Conservation (phyloP, 2,797 vertebrate genomes). For the Cyclopterus lumpus region DNA sequence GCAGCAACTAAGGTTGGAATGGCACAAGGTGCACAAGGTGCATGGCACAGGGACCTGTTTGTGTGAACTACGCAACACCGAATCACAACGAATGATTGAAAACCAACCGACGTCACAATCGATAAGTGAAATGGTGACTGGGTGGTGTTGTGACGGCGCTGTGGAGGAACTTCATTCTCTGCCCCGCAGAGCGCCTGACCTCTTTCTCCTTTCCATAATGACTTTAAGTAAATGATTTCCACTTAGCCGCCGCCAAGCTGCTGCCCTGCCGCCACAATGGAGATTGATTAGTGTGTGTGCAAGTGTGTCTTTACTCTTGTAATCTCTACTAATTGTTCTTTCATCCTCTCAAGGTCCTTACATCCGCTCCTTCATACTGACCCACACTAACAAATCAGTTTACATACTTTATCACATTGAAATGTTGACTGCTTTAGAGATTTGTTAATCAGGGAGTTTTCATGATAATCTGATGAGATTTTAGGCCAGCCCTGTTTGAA, state of each 20-base stretch:
- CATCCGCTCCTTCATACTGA: conserved; percentile 30
- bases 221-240: conserved; percentile 83
- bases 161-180: conserved; percentile 38
- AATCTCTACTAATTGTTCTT: conserved; percentile 75
- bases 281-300: conserved; percentile 76
- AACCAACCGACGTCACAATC: conserved; percentile 7
- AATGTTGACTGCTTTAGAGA: conserved; percentile 30
- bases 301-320: conserved; percentile 58
- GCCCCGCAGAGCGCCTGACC: conserved; percentile 62
- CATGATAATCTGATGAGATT: not conserved
- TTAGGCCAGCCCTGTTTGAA: not conserved
- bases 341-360: conserved; percentile 73
- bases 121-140: conserved; percentile 25
- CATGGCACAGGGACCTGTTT: not conserved
- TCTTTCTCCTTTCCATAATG: conserved; percentile 77
- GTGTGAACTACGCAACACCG: not conserved
- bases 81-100: conserved; percentile 15
- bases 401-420: conserved; percentile 23
- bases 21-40: not conserved
- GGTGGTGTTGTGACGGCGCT: conserved; percentile 33
- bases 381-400: conserved; percentile 26
- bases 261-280: conserved; percentile 72
- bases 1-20: not conserved
- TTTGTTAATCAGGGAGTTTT: conserved; percentile 37
- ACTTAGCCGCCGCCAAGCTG: conserved; percentile 74